Conservation (phyloP, 2,888 invertebrate species). For the Romanomermis culicivorax region DNA sequence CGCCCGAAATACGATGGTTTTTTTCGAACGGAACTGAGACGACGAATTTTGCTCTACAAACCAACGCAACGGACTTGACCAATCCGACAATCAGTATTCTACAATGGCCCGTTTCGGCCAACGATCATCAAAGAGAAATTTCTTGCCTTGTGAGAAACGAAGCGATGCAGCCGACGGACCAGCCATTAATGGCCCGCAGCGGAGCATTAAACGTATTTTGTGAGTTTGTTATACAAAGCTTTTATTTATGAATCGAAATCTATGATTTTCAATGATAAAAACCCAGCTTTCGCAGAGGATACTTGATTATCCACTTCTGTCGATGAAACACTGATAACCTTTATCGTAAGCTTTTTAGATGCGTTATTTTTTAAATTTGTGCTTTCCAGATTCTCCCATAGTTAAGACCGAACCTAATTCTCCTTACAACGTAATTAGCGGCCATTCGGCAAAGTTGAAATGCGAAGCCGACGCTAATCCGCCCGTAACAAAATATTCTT, state of each 20-base stretch:
- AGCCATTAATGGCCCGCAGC: background rate
- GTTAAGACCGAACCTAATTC: background rate
- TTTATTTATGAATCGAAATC: too few relatives aligned
- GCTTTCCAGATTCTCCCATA: background rate
- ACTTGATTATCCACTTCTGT: too few relatives aligned
- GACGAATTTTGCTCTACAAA: background rate
- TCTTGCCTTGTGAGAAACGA: background rate
- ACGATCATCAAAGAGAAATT: background rate
- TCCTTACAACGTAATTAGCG: background rate
- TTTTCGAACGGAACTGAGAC: slow-evolving; percentile 9
- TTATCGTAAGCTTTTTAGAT: background rate
- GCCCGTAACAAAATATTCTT: background rate
- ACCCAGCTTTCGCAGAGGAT: too few relatives aligned
- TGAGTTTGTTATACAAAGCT: too few relatives aligned
- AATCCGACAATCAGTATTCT: background rate
- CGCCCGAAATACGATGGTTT: slow-evolving; percentile 19
- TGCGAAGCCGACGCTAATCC: background rate
- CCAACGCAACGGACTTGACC: slow-evolving; percentile 4
- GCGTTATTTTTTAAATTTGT: background rate
- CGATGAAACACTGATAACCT: too few relatives aligned
- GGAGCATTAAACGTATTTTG: background rate
- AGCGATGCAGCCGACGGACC: background rate
- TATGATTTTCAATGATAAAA: too few relatives aligned
- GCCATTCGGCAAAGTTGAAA: background rate
- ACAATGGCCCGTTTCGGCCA: background rate